Conservation (phyloP, 2,113 vertebrate species). For the Leptobrachium leishanense region DNA sequence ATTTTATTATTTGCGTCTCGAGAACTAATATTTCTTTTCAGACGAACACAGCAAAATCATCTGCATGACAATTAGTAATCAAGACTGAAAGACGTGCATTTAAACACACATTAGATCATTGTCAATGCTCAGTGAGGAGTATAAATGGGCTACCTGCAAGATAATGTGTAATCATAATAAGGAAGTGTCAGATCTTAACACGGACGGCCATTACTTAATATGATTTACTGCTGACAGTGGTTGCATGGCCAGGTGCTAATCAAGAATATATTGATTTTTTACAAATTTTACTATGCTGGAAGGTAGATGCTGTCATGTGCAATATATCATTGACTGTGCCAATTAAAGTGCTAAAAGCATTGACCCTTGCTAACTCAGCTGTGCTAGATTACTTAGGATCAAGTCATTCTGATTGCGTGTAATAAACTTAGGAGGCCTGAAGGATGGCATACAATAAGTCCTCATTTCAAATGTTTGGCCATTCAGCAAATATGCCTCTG, state of each 20-base stretch:
- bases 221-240: not conserved
- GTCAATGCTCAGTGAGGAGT: conserved; percentile 8
- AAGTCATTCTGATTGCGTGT: too few relatives aligned
- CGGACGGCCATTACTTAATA: not conserved
- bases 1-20: not conserved
- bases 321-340: too few relatives aligned
- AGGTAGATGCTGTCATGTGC: too few relatives aligned
- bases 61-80: conserved; percentile 12
- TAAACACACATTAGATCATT: conserved; percentile 5
- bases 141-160: not conserved
- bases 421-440: too few relatives aligned
- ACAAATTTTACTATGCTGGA: not conserved
- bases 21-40: not conserved
- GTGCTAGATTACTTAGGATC: too few relatives aligned
- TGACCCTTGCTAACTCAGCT: too few relatives aligned
- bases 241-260: not conserved
- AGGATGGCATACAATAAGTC: too few relatives aligned
- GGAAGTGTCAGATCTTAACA: conserved; percentile 3
- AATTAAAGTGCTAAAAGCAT: too few relatives aligned
- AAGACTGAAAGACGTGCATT: not conserved
- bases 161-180: conserved; percentile 15
- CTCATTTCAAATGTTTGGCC: too few relatives aligned
- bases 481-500: too few relatives aligned
- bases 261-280: conserved; percentile 7
- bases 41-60: not conserved